Evolutionary conservation across 2,888 invertebrate genomes (phyloP).

Genomic region (Cantharis lateralis): DNA sequence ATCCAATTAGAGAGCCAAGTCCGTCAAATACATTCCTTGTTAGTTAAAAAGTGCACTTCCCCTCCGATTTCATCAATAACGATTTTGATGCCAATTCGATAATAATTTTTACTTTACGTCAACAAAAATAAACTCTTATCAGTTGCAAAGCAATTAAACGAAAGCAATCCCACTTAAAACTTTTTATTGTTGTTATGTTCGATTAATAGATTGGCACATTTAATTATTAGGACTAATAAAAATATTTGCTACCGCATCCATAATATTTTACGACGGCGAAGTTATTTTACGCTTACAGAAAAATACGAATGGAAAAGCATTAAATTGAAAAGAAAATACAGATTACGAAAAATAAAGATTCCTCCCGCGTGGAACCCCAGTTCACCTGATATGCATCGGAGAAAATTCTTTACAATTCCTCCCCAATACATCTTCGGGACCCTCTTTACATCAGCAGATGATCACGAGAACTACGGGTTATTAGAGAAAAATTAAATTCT

Average conservation of each 20-base stretch:
- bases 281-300: neutral
- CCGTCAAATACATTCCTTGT: slow-evolving; percentile 49
- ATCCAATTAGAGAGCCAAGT: slow-evolving; percentile 49
- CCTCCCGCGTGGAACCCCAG: slow-evolving; percentile 28
- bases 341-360: slow-evolving; percentile 41
- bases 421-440: slow-evolving; percentile 30
- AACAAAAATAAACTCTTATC: slow-evolving; percentile 11
- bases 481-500: neutral
- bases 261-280: slow-evolving; percentile 1
- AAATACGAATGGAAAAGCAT: slow-evolving; percentile 15
- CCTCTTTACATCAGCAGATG: slow-evolving; percentile 29
- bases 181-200: neutral
- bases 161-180: slow-evolving; percentile 6
- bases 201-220: neutral
- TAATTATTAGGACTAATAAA: neutral
- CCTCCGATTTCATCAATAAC: slow-evolving; percentile 43
- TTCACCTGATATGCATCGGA: slow-evolving; percentile 37
- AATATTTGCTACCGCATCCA: neutral
- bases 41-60: slow-evolving; percentile 41
- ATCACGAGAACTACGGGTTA: slow-evolving; percentile 4
- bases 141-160: slow-evolving; percentile 16
- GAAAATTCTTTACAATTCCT: slow-evolving; percentile 32
- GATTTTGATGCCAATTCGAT: slow-evolving; percentile 15
- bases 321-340: slow-evolving; percentile 36
- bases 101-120: slow-evolving; percentile 14